phyloP scores from a whole-genome alignment of 2,113 vertebrate genomes.

The Orycteropus afer region DNA sequence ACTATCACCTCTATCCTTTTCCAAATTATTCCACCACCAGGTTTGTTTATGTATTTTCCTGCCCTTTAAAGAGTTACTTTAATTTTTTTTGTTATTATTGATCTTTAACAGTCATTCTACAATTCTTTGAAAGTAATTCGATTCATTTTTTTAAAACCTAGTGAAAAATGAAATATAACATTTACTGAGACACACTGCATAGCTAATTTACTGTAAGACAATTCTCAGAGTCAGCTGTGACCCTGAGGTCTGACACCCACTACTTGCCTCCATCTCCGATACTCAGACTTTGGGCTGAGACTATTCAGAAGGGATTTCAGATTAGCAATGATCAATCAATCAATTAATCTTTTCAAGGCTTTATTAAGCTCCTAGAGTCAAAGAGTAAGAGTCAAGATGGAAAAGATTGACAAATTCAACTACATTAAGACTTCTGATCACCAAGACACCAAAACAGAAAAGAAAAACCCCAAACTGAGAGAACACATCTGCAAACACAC shows the following conservation, averaged over 20 bases:
- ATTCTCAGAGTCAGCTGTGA: not conserved
- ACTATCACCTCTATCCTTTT: not conserved
- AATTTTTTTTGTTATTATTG: slow-evolving; percentile 44
- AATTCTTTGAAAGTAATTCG: slow-evolving; percentile 47
- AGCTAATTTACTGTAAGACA: slow-evolving; percentile 32
- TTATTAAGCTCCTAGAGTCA: slow-evolving; percentile 46
- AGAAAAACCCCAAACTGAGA: not conserved
- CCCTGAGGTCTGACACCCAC: not conserved
- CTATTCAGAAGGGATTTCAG: slow-evolving; percentile 20
- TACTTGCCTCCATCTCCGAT: not conserved
- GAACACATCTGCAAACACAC: slow-evolving; percentile 8
- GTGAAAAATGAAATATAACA: slow-evolving; percentile 42
- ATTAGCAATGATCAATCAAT: slow-evolving; percentile 23
- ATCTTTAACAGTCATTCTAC: slow-evolving; percentile 42
- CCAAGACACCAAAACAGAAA: slow-evolving; percentile 41
- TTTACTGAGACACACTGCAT: slow-evolving; percentile 6
- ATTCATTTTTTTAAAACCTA: slow-evolving; percentile 22
- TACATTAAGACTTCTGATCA: slow-evolving; percentile 24
- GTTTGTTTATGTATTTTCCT: not conserved
- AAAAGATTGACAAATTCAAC: slow-evolving; percentile 24
- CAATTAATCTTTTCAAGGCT: slow-evolving; percentile 7
- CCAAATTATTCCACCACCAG: not conserved
- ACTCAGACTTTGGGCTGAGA: not conserved
- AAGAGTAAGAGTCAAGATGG: not conserved
- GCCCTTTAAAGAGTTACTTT: slow-evolving; percentile 48